Evolutionary conservation across 2,113 vertebrate species (phyloP).

Genomic region (Hassar affinis): DNA sequence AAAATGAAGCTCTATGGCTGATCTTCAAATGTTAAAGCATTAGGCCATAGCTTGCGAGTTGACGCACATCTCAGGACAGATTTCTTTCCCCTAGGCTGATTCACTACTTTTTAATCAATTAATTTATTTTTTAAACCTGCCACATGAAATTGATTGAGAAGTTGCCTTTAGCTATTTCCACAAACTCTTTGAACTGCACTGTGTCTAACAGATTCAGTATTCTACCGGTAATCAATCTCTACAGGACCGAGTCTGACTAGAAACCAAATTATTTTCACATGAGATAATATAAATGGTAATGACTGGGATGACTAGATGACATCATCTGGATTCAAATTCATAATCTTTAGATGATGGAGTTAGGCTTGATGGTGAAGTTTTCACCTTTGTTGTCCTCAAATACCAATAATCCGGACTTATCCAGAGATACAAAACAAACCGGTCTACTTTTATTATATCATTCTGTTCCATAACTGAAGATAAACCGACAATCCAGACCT

Average conservation of each 20-base stretch:
- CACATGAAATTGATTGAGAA: slow-evolving; percentile 25
- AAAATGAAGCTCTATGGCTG: not conserved
- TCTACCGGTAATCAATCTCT: not conserved
- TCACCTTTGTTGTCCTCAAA: not conserved
- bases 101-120: not conserved
- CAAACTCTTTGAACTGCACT: not conserved
- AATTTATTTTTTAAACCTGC: not conserved
- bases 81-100: not conserved
- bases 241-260: not conserved
- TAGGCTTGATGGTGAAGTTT: not conserved
- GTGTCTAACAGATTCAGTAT: not conserved
- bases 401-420: too few relatives aligned
- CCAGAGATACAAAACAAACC: not conserved
- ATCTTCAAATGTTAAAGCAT: not conserved
- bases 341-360: not conserved
- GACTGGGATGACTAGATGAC: not conserved
- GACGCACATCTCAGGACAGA: not conserved
- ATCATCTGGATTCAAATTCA: not conserved
- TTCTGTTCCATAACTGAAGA: not conserved
- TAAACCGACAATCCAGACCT: not conserved
- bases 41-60: not conserved
- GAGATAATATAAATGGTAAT: not conserved
- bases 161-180: slow-evolving; percentile 18
- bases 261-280: not conserved
- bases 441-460: not conserved